Percentiles rank a stretch among this genome's conserved stretches.
Evolutionary conservation across 2,113 vertebrate species (phyloP).

Genomic region (Octodon degus): DNA sequence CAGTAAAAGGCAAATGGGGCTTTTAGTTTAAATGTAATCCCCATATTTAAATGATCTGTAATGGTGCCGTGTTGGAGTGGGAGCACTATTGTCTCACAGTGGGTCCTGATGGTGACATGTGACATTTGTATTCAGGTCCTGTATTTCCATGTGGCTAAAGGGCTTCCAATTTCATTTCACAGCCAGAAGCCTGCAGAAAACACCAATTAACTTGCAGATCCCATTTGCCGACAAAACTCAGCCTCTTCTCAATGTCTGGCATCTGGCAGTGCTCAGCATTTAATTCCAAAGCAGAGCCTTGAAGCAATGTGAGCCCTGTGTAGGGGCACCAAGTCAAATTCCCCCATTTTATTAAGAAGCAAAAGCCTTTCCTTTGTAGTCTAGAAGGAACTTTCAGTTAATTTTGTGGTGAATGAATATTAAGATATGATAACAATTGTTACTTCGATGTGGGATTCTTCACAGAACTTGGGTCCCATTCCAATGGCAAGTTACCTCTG

Average conservation of each 20-base stretch:
- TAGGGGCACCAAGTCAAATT: constrained; percentile 79
- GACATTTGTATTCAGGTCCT: constrained; percentile 90
- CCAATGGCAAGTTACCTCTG: constrained; percentile 63
- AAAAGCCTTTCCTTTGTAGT: constrained; percentile 69
- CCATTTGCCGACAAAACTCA: constrained; percentile 87
- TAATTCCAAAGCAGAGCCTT: constrained; percentile 85
- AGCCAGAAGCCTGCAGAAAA: constrained; percentile 89
- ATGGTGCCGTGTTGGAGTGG: constrained; percentile 83
- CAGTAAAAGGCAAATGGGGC: constrained; percentile 86
- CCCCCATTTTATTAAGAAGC: constrained; percentile 72
- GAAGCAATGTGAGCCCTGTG: constrained; percentile 74
- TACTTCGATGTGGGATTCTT: constrained; percentile 48
- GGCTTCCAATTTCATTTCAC: constrained; percentile 91
- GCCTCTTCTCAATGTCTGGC: constrained; percentile 84
- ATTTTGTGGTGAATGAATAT: constrained; percentile 75
- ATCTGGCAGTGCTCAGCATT: constrained; percentile 85
- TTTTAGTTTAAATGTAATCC: constrained; percentile 89
- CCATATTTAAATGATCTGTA: constrained; percentile 89
- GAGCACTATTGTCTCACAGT: constrained; percentile 86
- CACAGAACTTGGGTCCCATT: constrained; percentile 51
- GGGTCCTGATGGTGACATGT: constrained; percentile 86
- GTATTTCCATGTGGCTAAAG: constrained; percentile 88
- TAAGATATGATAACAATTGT: constrained; percentile 57
- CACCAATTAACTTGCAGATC: constrained; percentile 90
- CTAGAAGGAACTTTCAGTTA: constrained; percentile 77